Evolutionary conservation across 2,797 vertebrate genomes (phyloP), one percentile per base, ranked within the genome.

Genomic region (Molossus molossus): DNA sequence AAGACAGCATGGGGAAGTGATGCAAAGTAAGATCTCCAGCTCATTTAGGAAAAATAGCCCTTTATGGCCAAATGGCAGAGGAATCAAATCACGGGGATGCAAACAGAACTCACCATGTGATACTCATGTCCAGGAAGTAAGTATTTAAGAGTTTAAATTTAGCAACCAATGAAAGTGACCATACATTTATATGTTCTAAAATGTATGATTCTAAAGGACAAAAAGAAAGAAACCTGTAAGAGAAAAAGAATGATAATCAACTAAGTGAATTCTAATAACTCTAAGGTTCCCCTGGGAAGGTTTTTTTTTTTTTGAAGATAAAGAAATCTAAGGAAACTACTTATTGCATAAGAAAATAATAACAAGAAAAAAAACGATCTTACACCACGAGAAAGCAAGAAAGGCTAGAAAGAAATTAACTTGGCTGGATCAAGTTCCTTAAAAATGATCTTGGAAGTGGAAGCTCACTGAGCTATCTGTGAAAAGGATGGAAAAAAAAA

Each of bases 371-470:
- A 87, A 91, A 91, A 82, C 1, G 4, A 48, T 76, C 25, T 85
- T 29, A n/a, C 69, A 76, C 20, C 55, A 70, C 9, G 65, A 95
- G 80, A 95, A 87, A 89, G 23, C 20, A 85, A 53, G 57, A 72
- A 89, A 91, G 37, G 45, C 29, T 70, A 91, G 93, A 91, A 81
- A 92, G 85, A 94, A 92, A 82, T 45, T 79, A 91, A 87, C 27
- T 67, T 94, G 94, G 62, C 62, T 40, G 17, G 50, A 33, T 67
- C 6, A 67, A 80, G 33, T 72, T 91, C 53, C 83, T 96, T 82
- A 79, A 75, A 92, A 84, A 94, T 92, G 80, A 97, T 77, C 80
- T 95, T 67, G 95, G 57, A 92, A 73, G 73, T 77, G 73, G 94
- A 87, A 92, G 40, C 73, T 87, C 2, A 50, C 80, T 70, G 87